phyloP scores from a whole-genome alignment of 1,140 invertebrate genomes.

The Platyscapa corneri region DNA sequence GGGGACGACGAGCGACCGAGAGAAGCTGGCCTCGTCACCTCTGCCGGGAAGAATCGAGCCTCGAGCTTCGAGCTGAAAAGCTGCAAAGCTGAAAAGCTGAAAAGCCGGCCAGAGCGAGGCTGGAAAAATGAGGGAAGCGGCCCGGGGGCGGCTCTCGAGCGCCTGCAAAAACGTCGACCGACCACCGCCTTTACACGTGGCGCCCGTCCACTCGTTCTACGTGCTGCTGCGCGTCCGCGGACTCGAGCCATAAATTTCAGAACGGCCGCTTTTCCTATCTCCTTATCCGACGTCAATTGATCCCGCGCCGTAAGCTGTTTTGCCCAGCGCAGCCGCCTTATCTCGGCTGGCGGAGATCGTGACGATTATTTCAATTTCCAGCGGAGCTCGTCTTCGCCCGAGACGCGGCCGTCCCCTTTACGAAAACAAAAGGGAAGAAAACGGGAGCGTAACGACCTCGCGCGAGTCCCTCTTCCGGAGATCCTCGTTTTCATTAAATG shows the following conservation, averaged over 20 bases:
- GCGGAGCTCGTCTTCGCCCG: background rate
- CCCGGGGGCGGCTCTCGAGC: background rate
- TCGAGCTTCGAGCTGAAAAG: background rate
- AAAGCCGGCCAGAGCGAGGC: background rate
- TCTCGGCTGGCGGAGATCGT: background rate
- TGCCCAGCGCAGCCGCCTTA: background rate
- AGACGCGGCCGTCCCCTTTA: background rate
- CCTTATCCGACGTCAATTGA: background rate
- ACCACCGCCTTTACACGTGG: background rate
- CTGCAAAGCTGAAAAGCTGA: slow-evolving; percentile 3
- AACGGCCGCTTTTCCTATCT: background rate
- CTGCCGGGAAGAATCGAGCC: background rate
- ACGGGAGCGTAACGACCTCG: no score
- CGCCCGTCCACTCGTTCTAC: no score
- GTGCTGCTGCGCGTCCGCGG: no score
- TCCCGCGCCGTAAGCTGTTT: background rate
- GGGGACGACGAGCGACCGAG: background rate
- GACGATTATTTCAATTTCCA: slow-evolving; percentile 38
- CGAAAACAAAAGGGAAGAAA: background rate
- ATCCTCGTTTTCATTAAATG: no score
- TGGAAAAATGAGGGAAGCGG: background rate
- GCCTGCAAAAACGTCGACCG: no score
- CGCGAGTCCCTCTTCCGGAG: no score
- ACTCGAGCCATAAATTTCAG: slow-evolving; percentile 10
- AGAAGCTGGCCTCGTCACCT: no score